phyloP scores from a whole-genome alignment of 2,797 vertebrate genomes.

The Lacerta bilineata region DNA sequence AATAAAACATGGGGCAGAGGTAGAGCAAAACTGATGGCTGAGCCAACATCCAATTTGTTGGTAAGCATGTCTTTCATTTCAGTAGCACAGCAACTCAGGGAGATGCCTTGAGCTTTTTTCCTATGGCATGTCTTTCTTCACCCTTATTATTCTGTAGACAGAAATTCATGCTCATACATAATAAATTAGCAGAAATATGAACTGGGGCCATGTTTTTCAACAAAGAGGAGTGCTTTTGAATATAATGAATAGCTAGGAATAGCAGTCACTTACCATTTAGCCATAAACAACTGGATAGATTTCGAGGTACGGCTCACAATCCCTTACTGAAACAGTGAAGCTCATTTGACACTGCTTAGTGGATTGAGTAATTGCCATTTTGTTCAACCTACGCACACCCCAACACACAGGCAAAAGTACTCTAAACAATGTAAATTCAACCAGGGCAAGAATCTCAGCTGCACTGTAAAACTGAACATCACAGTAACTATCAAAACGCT shows the following conservation, averaged over 20 bases:
- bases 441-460: conserved; percentile 36
- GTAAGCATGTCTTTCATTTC: neutral
- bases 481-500: conserved; percentile 33
- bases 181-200: neutral
- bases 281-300: conserved; percentile 18
- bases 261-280: neutral
- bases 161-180: conserved; percentile 8
- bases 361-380: neutral
- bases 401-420: conserved; percentile 30
- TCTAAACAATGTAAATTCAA: conserved; percentile 48
- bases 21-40: no score
- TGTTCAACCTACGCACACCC: neutral
- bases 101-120: neutral
- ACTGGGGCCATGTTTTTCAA: neutral
- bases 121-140: neutral
- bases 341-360: neutral
- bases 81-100: neutral
- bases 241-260: neutral
- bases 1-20: neutral
- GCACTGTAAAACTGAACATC: conserved; percentile 22
- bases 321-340: neutral
- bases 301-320: fast-evolving
- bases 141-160: neutral
- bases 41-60: neutral
- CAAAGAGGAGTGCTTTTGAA: neutral